Conservation (phyloP, 2,113 vertebrate species). For the Menidia beryllina region DNA sequence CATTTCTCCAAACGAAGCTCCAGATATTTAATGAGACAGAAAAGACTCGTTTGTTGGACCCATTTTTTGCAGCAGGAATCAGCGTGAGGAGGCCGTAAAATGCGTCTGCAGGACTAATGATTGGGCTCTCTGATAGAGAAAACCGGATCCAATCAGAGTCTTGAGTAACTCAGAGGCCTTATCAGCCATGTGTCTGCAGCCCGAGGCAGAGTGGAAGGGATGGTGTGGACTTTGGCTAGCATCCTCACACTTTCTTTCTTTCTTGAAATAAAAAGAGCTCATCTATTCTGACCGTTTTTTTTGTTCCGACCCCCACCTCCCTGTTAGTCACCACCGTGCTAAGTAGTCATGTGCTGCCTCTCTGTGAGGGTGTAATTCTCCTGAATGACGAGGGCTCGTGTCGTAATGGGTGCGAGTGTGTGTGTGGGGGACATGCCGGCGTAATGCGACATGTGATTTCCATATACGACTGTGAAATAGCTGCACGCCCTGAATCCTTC, state of each 20-base stretch:
- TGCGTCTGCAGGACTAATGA: background rate
- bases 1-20: no score
- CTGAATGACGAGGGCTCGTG: conserved; percentile 35
- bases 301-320: background rate
- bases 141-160: background rate
- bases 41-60: no score
- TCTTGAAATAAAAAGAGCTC: background rate
- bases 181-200: background rate
- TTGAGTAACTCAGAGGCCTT: no score
- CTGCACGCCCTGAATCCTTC: background rate
- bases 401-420: conserved; percentile 29
- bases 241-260: conserved; percentile 10
- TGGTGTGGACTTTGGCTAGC: background rate
- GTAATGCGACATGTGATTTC: conserved; percentile 43
- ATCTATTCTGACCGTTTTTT: conserved; percentile 22
- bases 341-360: conserved; percentile 70
- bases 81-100: background rate
- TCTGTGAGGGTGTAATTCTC: conserved; percentile 56
- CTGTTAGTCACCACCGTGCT: conserved; percentile 57
- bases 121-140: conserved; percentile 17
- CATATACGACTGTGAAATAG: background rate
- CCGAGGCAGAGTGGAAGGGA: conserved; percentile 13
- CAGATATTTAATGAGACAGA: no score
- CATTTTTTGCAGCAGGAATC: no score
- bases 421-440: conserved; percentile 2